Base-by-base conservation (phyloP, 1,140 invertebrate genomes). In the Callitettix versicolor region DNA sequence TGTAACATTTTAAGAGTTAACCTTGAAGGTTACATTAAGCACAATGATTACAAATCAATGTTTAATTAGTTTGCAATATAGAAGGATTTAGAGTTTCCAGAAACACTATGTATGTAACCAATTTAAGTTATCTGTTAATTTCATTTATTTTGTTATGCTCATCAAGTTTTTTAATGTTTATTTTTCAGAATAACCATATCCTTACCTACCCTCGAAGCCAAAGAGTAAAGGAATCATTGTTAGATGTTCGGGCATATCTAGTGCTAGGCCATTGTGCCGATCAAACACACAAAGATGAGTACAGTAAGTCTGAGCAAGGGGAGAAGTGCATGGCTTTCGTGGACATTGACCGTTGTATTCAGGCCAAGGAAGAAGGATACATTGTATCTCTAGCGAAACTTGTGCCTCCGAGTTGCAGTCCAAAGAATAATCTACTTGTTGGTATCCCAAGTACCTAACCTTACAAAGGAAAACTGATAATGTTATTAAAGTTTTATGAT, bases 371-470 rank as follows among this genome's bases (percentile, higher is more conserved):
- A 64, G 72, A 73, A 64, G 84, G 81, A 0, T 96, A 95, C 67
- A 64, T 67, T 56, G 86, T 92, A 1, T 74, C 75, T 57, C 71
- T 96, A 36, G 80, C 80, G 11, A 86, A 86, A 64, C 70, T 95
- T 4, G 72, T 80, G 63, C 90, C 91, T 20, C 70, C 80, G 41
- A 78, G 79, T 49, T 95, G 91, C 71, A 90, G 92, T 44, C 89
- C 90, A 52, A 95, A 96, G 73, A 95, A 96, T 78, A 91, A 95
- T 73, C 74, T 97, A 58, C 72, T 96, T 18, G 79, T 96, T 63
- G 93, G 91, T 44, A 71, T 84, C 9, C 59, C 58, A 51, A 9
- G 18, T n/a, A 38, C 5, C 21, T 46, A 30, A 30, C 22, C 5
- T 5, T 43, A 43, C n/a, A 9, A 3, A 15, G 40, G 18, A n/a